These are phyloP conservation scores for Acanthiza pusilla DNA, from an alignment of 2,797 vertebrate genomes.

Conservation along the genomic window DNA sequence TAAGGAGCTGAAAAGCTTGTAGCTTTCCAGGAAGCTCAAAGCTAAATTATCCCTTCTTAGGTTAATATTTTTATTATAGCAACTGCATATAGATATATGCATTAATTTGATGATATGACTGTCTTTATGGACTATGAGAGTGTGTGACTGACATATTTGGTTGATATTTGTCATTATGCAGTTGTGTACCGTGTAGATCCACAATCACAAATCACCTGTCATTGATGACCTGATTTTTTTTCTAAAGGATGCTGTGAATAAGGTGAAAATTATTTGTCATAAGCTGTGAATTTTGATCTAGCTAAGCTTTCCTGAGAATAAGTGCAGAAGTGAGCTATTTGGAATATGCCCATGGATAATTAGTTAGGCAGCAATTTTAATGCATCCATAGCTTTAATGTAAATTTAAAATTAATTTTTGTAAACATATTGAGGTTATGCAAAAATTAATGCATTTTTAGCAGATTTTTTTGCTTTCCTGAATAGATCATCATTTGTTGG, in stretches of 20 bases:
- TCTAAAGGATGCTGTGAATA: background rate
- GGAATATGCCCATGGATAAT: slow-evolving; percentile 30
- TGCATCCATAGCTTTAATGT: slow-evolving; percentile 1
- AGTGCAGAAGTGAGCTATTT: slow-evolving; percentile 1
- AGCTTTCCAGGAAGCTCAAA: background rate
- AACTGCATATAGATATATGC: background rate
- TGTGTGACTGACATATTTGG: background rate
- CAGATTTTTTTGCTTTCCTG: background rate
- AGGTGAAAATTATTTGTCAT: background rate
- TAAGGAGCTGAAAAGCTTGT: background rate
- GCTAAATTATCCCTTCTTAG: background rate
- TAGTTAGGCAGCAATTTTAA: slow-evolving; percentile 39
- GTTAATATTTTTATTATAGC: background rate
- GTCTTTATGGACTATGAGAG: background rate
- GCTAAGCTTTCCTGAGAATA: background rate
- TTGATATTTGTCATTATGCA: background rate
- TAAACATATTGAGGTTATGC: slow-evolving; percentile 33
- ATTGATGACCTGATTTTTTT: background rate
- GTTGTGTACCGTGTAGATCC: background rate
- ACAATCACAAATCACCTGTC: background rate
- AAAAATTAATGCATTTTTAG: slow-evolving; percentile 53
- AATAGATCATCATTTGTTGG: background rate
- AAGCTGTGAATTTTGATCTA: background rate
- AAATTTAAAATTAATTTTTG: slow-evolving; percentile 51
- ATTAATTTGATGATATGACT: background rate